Conservation (phyloP, 2,113 vertebrate genomes). For the Hemibagrus wyckioides region DNA sequence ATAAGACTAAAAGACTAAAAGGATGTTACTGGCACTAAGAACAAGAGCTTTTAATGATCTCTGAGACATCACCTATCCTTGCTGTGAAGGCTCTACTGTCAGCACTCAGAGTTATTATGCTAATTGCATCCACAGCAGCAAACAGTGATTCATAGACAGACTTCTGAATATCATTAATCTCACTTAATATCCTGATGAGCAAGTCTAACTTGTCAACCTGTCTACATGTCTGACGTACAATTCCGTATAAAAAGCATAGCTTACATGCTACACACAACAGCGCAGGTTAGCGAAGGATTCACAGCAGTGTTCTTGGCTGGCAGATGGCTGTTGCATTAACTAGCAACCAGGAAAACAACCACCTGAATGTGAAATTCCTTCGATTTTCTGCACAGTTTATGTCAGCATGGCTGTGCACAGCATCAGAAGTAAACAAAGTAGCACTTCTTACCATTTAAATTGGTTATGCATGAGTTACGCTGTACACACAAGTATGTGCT, state of each 20-base stretch:
- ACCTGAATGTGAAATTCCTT: not conserved
- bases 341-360: not conserved
- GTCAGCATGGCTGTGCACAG: not conserved
- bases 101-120: conserved; percentile 16
- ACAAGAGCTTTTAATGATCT: conserved; percentile 12
- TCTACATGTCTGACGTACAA: not conserved
- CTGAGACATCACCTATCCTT: not conserved
- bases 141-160: conserved; percentile 8
- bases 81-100: conserved; percentile 15
- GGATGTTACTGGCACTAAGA: not conserved
- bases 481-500: not conserved
- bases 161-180: conserved; percentile 13
- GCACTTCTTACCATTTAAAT: not conserved
- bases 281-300: not conserved
- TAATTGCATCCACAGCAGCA: conserved; percentile 7
- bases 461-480: not conserved
- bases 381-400: not conserved
- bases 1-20: not conserved
- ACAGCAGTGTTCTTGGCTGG: not conserved
- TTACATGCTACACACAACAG: not conserved
- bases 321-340: not conserved
- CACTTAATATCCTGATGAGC: conserved; percentile 14
- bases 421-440: not conserved
- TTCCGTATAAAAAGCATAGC: not conserved
- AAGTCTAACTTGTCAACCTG: not conserved